Base-by-base conservation (phyloP, 2,888 invertebrate genomes). In the Trissoscelio sp. region DNA sequence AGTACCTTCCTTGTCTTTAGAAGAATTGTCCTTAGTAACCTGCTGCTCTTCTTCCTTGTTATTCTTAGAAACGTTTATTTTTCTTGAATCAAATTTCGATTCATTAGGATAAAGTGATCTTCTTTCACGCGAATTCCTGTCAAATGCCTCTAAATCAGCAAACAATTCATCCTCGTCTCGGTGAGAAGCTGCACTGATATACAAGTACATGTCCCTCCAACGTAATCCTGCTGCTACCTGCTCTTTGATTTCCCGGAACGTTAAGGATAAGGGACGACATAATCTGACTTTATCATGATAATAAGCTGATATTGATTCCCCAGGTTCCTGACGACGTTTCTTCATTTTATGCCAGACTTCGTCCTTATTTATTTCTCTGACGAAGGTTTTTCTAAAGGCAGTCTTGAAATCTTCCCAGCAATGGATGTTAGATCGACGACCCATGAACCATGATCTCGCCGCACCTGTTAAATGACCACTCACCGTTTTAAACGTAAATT, bases 311-410 rank as follows among this genome's bases (percentile, higher is more conserved):
- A 80, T 14, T 4, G 28, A n/a, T 57, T 80, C 80, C 2, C 44
- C 51, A 5, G 46, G 14, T 0, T 53, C 42, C 53, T 82, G 80
- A 9, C 22, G 24, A 0, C 80, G 64, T 1, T 14, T 46, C 42
- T 77, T 31, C 80, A 82, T 69, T 14, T 73, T 69, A 1, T 74
- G 53, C 72, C 78, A 82, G 2, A 64, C 46, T 22, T 81, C 74
- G 2, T 72, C 18, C n/a, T 37, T 28, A 53, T 77, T 44, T 0
- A 79, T 12, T 20, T 75, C 55, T 5, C 81, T 66, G 0, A 83
- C 42, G 39, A 64, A 81, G 4, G 24, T 24, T 6, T 62, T 62
- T 11, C 1, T 46, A 16, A 62, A 62, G 0, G 62, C 46, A 1
- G 0, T 2, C 34, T 34, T 46, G 12, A 62, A 62, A 12, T 34